These are phyloP conservation scores for Hapalemur alaotrensis DNA, from an alignment of 2,797 vertebrate species.

Conservation along the genomic window DNA sequence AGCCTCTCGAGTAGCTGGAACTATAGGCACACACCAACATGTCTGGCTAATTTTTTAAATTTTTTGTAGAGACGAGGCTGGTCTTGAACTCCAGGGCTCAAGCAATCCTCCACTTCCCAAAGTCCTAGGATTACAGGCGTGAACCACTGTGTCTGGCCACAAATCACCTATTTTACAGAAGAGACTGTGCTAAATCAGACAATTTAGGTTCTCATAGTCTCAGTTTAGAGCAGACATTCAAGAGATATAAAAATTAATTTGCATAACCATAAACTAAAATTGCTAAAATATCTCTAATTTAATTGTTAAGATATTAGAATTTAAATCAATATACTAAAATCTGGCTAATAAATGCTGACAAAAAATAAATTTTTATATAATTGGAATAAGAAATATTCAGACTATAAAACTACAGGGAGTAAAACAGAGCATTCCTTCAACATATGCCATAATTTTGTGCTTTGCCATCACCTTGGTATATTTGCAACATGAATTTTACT, in stretches of 20 bases:
- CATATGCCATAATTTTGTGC: slow-evolving; percentile 62
- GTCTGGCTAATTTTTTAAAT: background rate
- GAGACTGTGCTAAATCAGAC: background rate
- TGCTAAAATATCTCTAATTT: slow-evolving; percentile 32
- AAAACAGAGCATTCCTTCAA: slow-evolving; percentile 53
- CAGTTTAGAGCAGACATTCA: slow-evolving; percentile 31
- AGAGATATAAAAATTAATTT: slow-evolving; percentile 52
- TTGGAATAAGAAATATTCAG: slow-evolving; percentile 45
- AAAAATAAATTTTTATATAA: slow-evolving; percentile 53
- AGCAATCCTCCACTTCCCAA: background rate
- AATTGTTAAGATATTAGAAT: slow-evolving; percentile 32
- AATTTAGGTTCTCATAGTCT: slow-evolving; percentile 1
- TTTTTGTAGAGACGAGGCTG: background rate
- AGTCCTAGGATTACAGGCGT: background rate
- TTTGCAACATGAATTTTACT: slow-evolving; percentile 72
- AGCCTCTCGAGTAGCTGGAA: background rate
- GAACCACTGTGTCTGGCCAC: background rate
- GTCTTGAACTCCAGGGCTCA: background rate
- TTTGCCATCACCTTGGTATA: slow-evolving; percentile 63
- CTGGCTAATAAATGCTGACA: slow-evolving; percentile 29
- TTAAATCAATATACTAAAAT: slow-evolving; percentile 51
- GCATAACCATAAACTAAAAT: slow-evolving; percentile 23
- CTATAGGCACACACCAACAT: background rate
- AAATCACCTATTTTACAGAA: background rate
- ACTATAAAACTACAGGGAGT: slow-evolving; percentile 42